Percentiles rank a stretch among this genome's conserved stretches.
Conservation (phyloP, 2,888 invertebrate genomes). For the Drosophila subsilvestris region DNA sequence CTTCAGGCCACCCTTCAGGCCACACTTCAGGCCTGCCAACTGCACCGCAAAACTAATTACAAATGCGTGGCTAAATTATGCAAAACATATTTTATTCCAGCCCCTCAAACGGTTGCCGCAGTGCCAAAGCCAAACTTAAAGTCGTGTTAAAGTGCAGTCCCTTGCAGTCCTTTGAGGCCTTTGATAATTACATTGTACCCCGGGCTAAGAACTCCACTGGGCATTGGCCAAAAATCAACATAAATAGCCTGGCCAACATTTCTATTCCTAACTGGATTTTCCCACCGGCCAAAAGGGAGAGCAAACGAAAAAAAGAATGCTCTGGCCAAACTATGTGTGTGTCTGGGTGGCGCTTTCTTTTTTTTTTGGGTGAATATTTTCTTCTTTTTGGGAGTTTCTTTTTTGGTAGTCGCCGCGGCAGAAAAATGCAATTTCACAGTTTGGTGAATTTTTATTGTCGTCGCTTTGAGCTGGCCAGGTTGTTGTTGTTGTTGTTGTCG, state of each 20-base stretch:
- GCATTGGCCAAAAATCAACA: constrained; percentile 71
- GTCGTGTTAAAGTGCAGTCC: constrained; percentile 22
- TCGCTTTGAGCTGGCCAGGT: constrained; percentile 68
- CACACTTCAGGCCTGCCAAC: constrained; percentile 21
- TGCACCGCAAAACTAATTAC: constrained; percentile 46
- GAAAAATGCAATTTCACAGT: constrained; percentile 81
- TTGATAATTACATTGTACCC: constrained; percentile 73
- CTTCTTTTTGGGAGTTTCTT: constrained; percentile 15
- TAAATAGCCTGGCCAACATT: constrained; percentile 77
- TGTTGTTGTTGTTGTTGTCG: constrained; percentile 20
- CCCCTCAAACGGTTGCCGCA: constrained; percentile 1
- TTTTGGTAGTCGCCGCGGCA: constrained; percentile 65
- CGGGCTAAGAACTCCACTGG: constrained; percentile 50
- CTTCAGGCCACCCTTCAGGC: constrained; percentile 35
- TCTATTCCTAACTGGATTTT: constrained; percentile 78
- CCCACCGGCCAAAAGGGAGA: constrained; percentile 37
- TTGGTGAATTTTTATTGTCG: constrained; percentile 80
- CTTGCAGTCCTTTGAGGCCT: constrained; percentile 5
- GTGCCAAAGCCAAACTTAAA: neutral
- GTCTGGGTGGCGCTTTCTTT: constrained; percentile 18
- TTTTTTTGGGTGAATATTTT: constrained; percentile 21
- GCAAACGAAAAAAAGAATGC: constrained; percentile 24
- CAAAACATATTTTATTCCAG: constrained; percentile 29
- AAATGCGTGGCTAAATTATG: constrained; percentile 61
- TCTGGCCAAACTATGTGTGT: constrained; percentile 29